Evolutionary conservation across 1,140 invertebrate genomes (phyloP), one percentile per base, ranked within the genome.

Genomic region (Cyclargus thomasi): DNA sequence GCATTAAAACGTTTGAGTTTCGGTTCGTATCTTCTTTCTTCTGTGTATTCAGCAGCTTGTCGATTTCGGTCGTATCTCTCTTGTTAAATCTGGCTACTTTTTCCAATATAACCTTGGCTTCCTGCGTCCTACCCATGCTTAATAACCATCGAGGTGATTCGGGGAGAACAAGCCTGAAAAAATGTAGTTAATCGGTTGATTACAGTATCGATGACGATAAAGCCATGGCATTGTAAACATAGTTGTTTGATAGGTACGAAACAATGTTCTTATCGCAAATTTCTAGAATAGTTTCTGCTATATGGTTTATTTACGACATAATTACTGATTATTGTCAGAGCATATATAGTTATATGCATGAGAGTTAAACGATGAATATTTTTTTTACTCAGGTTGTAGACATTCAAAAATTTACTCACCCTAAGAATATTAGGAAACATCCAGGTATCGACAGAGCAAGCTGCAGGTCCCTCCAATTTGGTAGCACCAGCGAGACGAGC

Each of bases 61-160:
- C 94, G 53, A 94, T 89, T 74, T 94, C 94, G 1, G 87, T 74
- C 20, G 94, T 77, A 69, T 92, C 85, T 53, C 90, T 91, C 67
- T 92, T 91, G 81, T 95, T 95, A 68, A 93, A 92, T 57, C 87
- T 91, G 1, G 95, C 94, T 2, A 95, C 95, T 73, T 92, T 91
- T 78, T 93, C 84, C 62, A 97, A 83, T 67, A 96, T 94, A 57
- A 81, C 82, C 70, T 94, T 92, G 0, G 95, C 95, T 91, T 95
- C 93, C 59, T 94, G 91, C 3, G 92, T 91, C 71, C 93, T 92
- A 62, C 95, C 95, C 80, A 95, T 93, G 22, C 95, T 94, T 29
- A 97, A 82, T 18, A 97, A 86, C 96, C 96, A 97, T 72, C 96
- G 92, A 11, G 96, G 96, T 3, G 96, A 97, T 92, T 97, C 96